Base-by-base conservation (phyloP, 2,113 vertebrate genomes). In the Sorex araneus region DNA sequence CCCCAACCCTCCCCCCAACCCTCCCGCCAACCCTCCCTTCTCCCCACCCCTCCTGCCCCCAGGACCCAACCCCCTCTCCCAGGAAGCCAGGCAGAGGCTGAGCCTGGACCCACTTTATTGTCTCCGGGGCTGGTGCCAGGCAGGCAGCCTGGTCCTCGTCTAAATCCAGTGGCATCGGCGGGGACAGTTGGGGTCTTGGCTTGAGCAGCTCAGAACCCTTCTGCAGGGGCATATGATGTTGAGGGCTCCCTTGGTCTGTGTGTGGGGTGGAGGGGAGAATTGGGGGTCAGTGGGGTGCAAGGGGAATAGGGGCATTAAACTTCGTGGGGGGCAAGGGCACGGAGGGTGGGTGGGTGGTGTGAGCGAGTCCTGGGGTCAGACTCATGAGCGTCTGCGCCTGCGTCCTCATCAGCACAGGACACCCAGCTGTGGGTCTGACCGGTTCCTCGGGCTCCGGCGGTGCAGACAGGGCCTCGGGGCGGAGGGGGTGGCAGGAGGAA, bases 171-270 rank as follows among this genome's bases (percentile, higher is more conserved):
- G 84, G 84, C 95, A 94, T 23, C 76, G 34, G 6, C 16, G 87
- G 69, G 84, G 9, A 60, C 95, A 94, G 32, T 36, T 10, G 12
- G 4, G 12, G 50, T 91, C 93, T 73, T 32, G 84, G 28, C 89
- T n/a, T 3, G 30, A 2, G 73, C 95, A 96, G 0, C 1, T 78
- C 74, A 95, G 57, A 81, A 91, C 95, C 3, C 0, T 0, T 8
- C 6, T 86, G 57, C 95, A 94, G 25, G 95, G 95, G 23, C 96
- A 95, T 0, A 93, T 0, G 63, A 97, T 74, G 91, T 95, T 96
- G 76, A 34, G 28, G 63, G 76, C 28, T 7, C 95, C 60, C 64
- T 88, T 95, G 63, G 89, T 96, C 95, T 40, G 40, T 95, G 94
- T 2, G 7, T 40, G 28, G 73, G 43, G 43, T 10, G 15, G 2